Base-by-base conservation (phyloP, 2,797 vertebrate genomes). In the Onychomys torridus region DNA sequence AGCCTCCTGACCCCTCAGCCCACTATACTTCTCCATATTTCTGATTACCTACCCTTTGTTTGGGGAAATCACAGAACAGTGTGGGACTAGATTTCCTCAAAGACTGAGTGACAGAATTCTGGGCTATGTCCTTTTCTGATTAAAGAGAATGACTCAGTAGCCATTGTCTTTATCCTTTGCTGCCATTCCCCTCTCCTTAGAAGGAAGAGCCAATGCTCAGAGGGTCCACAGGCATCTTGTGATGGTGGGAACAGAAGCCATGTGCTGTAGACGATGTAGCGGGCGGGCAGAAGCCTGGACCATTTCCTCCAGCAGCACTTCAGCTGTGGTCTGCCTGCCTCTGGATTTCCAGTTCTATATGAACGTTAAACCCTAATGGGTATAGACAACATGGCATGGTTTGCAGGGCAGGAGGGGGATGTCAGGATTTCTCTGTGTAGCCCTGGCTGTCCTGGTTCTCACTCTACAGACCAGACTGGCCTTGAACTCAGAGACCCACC, bases 331-430 rank as follows among this genome's bases (percentile, higher is more conserved):
- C 71, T 90, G 9, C 14, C 34, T 91, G 25, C 25, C 29, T 87
- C 40, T 85, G 12, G 32, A 57, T 76, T 89, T 95, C 84, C 55
- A 37, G 88, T 81, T 89, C 32, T 46, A 27, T 49, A 27, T 87
- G 46, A 88, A 90, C 90, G 93, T 78, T 57, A 77, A 83, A n/a
- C 32, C 55, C 57, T 90, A 57, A 65, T 75, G 37, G 85, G n/a
- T 67, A 71, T 69, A 79, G 49, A 90, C 7, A 71, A 8, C 63
- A 14, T 40, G n/a, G 34, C 63, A 21, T 55, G 76, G 16, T 34
- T 77, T 7, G 7, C 11, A 37, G 5, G 16, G 46, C 3, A 2
- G 19, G 32, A 4, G 16, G 61, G 57, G 61, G n/a, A n/a, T n/a
- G n/a, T n/a, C 37, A 61, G 8, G 25, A 7, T 29, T 82, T 82